Percentiles rank a stretch among this genome's conserved stretches.
Conservation (phyloP, 2,888 invertebrate species). For the Leistus spinibarbis region DNA sequence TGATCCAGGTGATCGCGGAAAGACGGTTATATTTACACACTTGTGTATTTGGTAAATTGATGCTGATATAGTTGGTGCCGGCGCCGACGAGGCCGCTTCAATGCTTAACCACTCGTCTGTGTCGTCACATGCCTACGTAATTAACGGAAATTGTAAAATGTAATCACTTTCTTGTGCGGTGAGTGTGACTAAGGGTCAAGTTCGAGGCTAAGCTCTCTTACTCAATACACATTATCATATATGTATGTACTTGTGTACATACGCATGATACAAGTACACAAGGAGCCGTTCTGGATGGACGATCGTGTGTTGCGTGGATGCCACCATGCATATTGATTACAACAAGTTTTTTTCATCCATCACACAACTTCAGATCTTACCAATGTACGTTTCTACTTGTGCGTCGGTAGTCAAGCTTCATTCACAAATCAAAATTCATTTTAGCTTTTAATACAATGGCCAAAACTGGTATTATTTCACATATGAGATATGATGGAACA, state of each 20-base stretch:
- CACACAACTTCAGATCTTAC: conserved; percentile 12
- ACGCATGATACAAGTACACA: neutral
- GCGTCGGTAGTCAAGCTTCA: neutral
- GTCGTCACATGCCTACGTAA: conserved; percentile 13
- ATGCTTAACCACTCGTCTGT: neutral
- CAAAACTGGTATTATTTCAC: no score
- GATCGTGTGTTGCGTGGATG: conserved; percentile 19
- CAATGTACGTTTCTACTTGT: conserved; percentile 7
- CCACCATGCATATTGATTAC: conserved; percentile 31
- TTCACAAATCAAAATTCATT: neutral
- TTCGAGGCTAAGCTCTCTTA: conserved; percentile 30
- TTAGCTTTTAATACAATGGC: neutral
- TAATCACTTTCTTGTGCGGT: conserved; percentile 33
- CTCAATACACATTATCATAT: conserved; percentile 11
- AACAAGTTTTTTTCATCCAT: conserved; percentile 29
- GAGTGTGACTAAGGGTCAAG: conserved; percentile 35
- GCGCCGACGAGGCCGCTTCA: neutral
- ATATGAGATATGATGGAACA: no score
- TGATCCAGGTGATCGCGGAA: neutral
- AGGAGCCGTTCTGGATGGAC: neutral
- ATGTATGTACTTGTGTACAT: neutral
- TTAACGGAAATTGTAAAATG: conserved; percentile 33
- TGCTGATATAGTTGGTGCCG: neutral
- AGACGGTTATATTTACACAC: neutral
- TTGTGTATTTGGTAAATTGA: neutral